Evolutionary conservation across 2,113 vertebrate genomes (phyloP).

Genomic region (Periophthalmus modestus): DNA sequence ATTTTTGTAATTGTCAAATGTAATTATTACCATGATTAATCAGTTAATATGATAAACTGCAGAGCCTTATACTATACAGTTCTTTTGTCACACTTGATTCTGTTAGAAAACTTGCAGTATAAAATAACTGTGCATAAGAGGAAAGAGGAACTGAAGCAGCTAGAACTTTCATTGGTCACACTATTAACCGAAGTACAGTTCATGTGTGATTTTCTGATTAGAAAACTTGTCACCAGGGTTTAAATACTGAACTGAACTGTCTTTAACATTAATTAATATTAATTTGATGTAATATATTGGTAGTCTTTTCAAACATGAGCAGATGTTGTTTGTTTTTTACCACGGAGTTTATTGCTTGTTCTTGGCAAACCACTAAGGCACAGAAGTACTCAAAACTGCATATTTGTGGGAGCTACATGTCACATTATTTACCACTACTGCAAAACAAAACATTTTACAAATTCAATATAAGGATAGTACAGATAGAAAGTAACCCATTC

Average conservation of each 20-base stretch:
- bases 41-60: too few relatives aligned
- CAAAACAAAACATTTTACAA: neutral
- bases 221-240: neutral
- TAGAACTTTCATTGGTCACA: too few relatives aligned
- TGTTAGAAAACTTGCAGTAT: too few relatives aligned
- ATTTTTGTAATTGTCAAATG: too few relatives aligned
- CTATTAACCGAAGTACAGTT: neutral
- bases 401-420: neutral
- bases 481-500: neutral
- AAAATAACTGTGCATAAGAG: too few relatives aligned
- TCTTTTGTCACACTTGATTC: too few relatives aligned
- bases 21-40: too few relatives aligned
- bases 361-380: neutral
- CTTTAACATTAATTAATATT: too few relatives aligned
- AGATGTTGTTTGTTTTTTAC: neutral
- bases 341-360: neutral
- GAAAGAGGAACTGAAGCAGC: too few relatives aligned
- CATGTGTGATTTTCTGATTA: neutral
- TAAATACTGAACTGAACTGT: neutral
- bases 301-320: neutral
- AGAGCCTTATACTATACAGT: too few relatives aligned
- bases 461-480: too few relatives aligned
- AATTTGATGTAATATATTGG: too few relatives aligned
- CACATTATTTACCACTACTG: neutral
- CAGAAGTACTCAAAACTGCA: neutral